phyloP scores from a whole-genome alignment of 2,113 vertebrate genomes.

The Ctenodactylus gundi region DNA sequence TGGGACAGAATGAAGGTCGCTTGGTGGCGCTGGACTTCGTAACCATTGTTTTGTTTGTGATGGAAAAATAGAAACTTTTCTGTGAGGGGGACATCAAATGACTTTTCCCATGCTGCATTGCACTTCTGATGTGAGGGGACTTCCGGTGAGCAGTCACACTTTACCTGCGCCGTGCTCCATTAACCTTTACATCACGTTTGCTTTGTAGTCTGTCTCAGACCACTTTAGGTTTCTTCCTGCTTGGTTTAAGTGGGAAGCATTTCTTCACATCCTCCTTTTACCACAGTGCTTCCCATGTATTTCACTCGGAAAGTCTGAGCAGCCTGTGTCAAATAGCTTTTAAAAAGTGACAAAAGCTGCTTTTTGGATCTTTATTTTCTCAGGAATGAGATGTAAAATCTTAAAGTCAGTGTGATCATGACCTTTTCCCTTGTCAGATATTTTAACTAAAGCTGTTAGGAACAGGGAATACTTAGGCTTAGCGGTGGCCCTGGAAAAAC shows the following conservation, averaged over 20 bases:
- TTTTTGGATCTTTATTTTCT: neutral
- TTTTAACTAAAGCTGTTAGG: neutral
- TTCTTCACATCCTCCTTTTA: neutral
- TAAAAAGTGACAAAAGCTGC: neutral
- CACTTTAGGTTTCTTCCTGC: neutral
- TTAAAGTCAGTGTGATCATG: neutral
- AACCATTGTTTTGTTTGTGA: conserved; percentile 46
- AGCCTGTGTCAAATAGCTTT: neutral
- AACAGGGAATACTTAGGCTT: neutral
- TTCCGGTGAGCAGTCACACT: neutral
- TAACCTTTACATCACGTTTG: neutral
- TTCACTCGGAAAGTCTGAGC: neutral
- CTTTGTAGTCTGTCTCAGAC: neutral
- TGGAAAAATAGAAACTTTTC: neutral
- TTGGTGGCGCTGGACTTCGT: conserved; percentile 97
- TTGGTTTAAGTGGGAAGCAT: neutral
- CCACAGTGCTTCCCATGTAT: neutral
- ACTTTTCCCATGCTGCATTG: conserved; percentile 24
- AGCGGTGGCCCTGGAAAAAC: neutral
- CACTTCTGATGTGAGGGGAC: conserved; percentile 36
- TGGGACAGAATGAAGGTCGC: conserved; percentile 98
- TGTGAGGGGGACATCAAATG: conserved; percentile 42
- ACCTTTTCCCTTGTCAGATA: neutral
- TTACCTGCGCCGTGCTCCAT: rapidly evolving
- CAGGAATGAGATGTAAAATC: neutral